Base-by-base conservation (phyloP, 2,113 vertebrate genomes). In the Hirundichthys speculiger region DNA sequence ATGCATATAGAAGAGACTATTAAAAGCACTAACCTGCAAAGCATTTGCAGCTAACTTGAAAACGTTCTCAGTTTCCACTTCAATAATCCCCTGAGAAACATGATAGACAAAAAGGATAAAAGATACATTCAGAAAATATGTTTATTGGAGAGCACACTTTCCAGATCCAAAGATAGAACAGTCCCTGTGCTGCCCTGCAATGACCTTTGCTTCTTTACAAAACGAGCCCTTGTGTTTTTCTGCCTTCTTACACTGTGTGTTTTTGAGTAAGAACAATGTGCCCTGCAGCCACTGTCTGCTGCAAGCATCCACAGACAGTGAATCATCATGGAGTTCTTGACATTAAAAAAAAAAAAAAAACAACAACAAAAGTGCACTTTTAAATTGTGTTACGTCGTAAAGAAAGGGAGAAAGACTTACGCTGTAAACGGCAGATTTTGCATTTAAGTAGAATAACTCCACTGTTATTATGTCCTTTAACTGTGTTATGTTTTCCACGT, bases 41-140 rank as follows among this genome's bases (percentile, higher is more conserved):
- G 98, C 96, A 64, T 96, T 98, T 0, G 97, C 95, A 75, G 97
- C 97, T 82, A 99, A 84, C 90, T 96, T 98, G 91, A 98, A 99
- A 64, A 99, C 95, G 64, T 98, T 94, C 70, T 98, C 96, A 50
- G 96, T 98, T 84, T 99, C 97, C 69, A 99, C 96, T 54, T 99
- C 96, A 43, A 98, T 98, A 60, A 96, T 94, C 73, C 96, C 98
- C 98, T 99, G 86, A 41, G 64, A 73, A 80, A 86, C 54, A 73
- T 13, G 40, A 72, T 5, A 53, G 27, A 75, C 14, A 13, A 64
- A 64, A 22, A 60, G 21, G 1, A 14, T n/a, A 38, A 50, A 38
- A 73, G 25, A 83, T 55, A 19, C 69, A 42, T 16, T 43, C 40
- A 67, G 50, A 55, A 20, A 20, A 60, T n/a, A 38, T 15, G 47